Percentiles rank a stretch among this genome's conserved stretches.
These are phyloP conservation scores for Bufotes viridis DNA, from an alignment of 2,797 vertebrate genomes.

Conservation along the genomic window DNA sequence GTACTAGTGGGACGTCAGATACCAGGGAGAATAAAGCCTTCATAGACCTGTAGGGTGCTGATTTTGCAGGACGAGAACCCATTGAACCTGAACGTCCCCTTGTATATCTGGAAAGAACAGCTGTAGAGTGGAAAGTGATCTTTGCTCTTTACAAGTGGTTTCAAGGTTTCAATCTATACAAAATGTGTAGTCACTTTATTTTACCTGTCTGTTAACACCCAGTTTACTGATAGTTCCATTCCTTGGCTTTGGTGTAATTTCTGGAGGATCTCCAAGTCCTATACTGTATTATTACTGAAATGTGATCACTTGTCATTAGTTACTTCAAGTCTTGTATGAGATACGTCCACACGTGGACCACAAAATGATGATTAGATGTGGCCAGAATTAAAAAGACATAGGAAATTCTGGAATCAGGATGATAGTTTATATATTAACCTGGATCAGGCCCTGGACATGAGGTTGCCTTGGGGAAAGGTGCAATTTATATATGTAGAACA, in stretches of 20 bases:
- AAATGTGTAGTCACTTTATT: background rate
- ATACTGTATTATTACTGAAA: background rate
- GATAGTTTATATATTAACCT: background rate
- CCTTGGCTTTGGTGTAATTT: no score
- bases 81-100: background rate
- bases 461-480: background rate
- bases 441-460: background rate
- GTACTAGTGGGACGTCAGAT: background rate
- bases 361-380: background rate
- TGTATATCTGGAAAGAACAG: background rate
- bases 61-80: background rate
- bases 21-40: background rate
- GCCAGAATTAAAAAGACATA: background rate
- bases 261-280: background rate
- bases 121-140: background rate
- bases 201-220: background rate
- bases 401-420: background rate
- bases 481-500: no score
- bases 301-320: background rate
- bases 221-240: background rate
- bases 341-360: background rate
- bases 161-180: background rate
- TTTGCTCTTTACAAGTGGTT: background rate
- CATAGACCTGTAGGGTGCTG: background rate
- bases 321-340: background rate